Conservation (phyloP, 1,140 invertebrate species). For the Drosophila ogumai region DNA sequence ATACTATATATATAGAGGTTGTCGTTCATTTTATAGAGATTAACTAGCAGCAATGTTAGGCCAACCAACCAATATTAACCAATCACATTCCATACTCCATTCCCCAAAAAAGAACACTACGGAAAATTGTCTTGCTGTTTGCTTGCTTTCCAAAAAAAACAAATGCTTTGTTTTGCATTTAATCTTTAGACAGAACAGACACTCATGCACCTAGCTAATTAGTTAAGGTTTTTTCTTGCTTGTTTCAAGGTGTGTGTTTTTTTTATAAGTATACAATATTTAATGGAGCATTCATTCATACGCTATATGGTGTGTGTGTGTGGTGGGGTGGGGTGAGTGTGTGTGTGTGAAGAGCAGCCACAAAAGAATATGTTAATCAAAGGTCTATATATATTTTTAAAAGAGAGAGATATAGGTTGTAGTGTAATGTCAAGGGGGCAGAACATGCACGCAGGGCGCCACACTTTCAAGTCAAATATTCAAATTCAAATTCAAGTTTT, state of each 20-base stretch:
- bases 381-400: conserved; percentile 29
- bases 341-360: conserved; percentile 40
- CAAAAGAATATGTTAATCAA: conserved; percentile 48
- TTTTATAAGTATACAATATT: conserved; percentile 38
- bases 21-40: conserved; percentile 26
- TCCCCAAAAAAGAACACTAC: conserved; percentile 40
- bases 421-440: conserved; percentile 22
- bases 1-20: conserved; percentile 21
- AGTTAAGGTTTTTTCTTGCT: conserved; percentile 41
- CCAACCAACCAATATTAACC: conserved; percentile 40
- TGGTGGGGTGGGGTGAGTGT: background rate
- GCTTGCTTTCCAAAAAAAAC: conserved; percentile 27
- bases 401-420: conserved; percentile 7
- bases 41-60: conserved; percentile 35
- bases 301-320: conserved; percentile 55
- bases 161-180: conserved; percentile 19
- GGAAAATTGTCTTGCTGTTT: conserved; percentile 42
- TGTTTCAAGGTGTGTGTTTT: conserved; percentile 13
- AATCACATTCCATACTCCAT: conserved; percentile 55
- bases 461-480: conserved; percentile 50
- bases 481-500: conserved; percentile 37
- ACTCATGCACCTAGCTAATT: conserved; percentile 77
- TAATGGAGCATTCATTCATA: conserved; percentile 65
- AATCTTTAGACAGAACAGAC: conserved; percentile 64
- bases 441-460: conserved; percentile 70